Conservation (phyloP, 2,888 invertebrate species). For the Cyrtodaria siliqua region DNA sequence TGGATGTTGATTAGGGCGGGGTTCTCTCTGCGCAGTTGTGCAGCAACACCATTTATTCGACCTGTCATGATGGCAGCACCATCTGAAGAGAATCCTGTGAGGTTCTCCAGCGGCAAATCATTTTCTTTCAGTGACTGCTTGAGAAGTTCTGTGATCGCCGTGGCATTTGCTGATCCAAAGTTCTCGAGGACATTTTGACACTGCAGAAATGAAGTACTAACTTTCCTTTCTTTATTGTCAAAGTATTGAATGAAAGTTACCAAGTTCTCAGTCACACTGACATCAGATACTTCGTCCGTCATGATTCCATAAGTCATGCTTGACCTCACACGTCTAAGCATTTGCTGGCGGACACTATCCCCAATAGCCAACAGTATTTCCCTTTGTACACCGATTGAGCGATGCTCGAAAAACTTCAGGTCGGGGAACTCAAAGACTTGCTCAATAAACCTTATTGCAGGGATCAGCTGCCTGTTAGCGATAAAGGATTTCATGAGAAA, state of each 20-base stretch:
- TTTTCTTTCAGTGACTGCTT: not conserved
- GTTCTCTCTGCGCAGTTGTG: conserved; percentile 25
- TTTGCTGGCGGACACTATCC: conserved; percentile 13
- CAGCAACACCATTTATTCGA: conserved; percentile 39
- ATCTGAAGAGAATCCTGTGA: conserved; percentile 44
- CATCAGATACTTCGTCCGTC: conserved; percentile 46
- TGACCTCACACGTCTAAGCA: conserved; percentile 18
- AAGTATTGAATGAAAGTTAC: conserved; percentile 42
- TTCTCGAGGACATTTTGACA: conserved; percentile 26
- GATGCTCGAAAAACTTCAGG: conserved; percentile 45
- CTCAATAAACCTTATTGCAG: conserved; percentile 41
- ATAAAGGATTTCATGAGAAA: conserved; percentile 53
- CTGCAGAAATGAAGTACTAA: conserved; percentile 27
- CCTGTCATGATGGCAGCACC: conserved; percentile 51
- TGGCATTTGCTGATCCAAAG: conserved; percentile 31
- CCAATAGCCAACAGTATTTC: conserved; percentile 34
- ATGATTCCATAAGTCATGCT: conserved; percentile 28
- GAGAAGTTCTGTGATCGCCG: conserved; percentile 22
- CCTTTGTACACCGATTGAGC: conserved; percentile 23
- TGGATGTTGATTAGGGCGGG: conserved; percentile 10
- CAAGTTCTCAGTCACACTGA: conserved; percentile 42
- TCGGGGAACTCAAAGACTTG: conserved; percentile 9
- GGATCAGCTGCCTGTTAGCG: conserved; percentile 30
- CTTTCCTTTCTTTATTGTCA: conserved; percentile 10
- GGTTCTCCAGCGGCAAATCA: not conserved